Percentiles rank a stretch among this genome's conserved stretches.
These are phyloP conservation scores for Drosophila ezoana DNA, from an alignment of 2,888 invertebrate species.

Conservation along the genomic window DNA sequence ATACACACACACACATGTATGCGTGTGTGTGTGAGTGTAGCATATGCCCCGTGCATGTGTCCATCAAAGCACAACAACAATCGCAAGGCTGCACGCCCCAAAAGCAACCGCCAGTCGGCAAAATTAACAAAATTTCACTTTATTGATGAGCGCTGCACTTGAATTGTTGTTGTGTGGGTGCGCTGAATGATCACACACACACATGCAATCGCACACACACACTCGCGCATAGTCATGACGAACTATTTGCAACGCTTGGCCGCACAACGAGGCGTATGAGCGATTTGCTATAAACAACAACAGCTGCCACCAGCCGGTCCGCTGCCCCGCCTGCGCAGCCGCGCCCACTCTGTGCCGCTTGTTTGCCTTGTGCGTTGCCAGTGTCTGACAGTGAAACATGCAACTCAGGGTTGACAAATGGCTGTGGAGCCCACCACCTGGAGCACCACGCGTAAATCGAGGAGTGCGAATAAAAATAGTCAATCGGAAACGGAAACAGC, in stretches of 20 bases:
- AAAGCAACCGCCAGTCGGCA: slow-evolving; percentile 40
- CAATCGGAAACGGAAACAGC: slow-evolving; percentile 16
- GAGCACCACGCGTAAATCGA: slow-evolving; percentile 1
- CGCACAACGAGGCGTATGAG: slow-evolving; percentile 78
- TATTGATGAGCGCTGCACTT: slow-evolving; percentile 75
- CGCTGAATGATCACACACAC: slow-evolving; percentile 41
- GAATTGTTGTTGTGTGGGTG: slow-evolving; percentile 59
- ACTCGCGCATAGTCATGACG: slow-evolving; percentile 32
- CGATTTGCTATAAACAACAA: slow-evolving; percentile 71
- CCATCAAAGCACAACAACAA: slow-evolving; percentile 54
- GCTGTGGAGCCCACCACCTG: slow-evolving; percentile 2
- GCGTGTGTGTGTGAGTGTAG: slow-evolving; percentile 22
- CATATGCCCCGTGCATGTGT: slow-evolving; percentile 57
- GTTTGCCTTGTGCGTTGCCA: slow-evolving; percentile 49
- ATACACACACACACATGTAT: slow-evolving; percentile 4
- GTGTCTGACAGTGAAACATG: slow-evolving; percentile 51
- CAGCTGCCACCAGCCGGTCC: slow-evolving; percentile 34
- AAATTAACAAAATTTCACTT: slow-evolving; percentile 70
- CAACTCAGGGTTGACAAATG: slow-evolving; percentile 45
- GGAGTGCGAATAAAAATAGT: neutral
- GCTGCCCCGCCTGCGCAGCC: slow-evolving; percentile 1
- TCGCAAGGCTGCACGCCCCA: slow-evolving; percentile 58
- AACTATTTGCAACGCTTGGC: slow-evolving; percentile 70
- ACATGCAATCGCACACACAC: slow-evolving; percentile 13
- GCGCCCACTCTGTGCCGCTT: slow-evolving; percentile 1